A percentile compares a stretch with the other conserved stretches of the same genome.
Evolutionary conservation across 2,888 invertebrate species (phyloP).

Genomic region (Callosobruchus maculatus): DNA sequence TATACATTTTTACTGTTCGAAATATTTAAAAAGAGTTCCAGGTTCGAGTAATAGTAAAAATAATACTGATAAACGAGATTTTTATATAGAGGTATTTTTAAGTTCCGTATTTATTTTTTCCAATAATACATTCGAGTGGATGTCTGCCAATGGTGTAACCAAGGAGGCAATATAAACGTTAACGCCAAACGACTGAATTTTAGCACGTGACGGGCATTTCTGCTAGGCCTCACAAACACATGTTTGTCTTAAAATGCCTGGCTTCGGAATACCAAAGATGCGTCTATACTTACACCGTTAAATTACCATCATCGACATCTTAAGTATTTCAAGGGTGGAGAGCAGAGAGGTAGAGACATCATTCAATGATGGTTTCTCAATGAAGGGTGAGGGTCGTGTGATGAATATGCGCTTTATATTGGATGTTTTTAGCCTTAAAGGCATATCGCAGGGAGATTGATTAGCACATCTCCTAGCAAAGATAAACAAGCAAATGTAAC

Average conservation of each 20-base stretch:
- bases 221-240: neutral
- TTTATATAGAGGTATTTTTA: too few species aligned
- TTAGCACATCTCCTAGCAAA: too few species aligned
- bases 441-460: too few species aligned
- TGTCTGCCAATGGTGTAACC: neutral
- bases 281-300: neutral
- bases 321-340: neutral
- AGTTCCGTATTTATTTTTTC: too few species aligned
- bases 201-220: slow-evolving; percentile 14
- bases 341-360: neutral
- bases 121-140: neutral
- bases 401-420: neutral
- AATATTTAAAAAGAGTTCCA: too few species aligned
- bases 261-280: neutral
- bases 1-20: too few species aligned
- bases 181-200: slow-evolving; percentile 7
- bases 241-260: neutral
- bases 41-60: too few species aligned
- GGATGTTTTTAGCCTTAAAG: neutral
- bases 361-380: neutral
- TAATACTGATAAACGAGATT: too few species aligned
- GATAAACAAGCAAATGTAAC: too few species aligned
- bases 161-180: neutral
- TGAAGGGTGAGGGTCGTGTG: neutral
- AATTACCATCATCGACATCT: neutral